phyloP scores from a whole-genome alignment of 1,140 invertebrate genomes.

The Limonius californicus region DNA sequence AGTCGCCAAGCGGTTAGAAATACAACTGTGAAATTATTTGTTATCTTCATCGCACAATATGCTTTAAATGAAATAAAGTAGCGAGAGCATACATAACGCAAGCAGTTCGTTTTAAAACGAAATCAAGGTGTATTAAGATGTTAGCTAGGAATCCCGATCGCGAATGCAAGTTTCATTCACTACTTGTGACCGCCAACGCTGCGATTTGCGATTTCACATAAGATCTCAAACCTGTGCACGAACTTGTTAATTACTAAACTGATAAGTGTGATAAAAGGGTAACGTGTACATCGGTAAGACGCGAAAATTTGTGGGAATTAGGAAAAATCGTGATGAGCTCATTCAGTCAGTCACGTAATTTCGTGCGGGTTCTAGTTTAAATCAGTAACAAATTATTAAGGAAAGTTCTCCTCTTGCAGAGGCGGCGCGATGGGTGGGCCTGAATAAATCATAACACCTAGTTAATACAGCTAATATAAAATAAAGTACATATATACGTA shows the following conservation, averaged over 20 bases:
- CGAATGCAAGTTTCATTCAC: slow-evolving; percentile 27
- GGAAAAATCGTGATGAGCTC: slow-evolving; percentile 28
- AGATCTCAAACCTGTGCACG: slow-evolving; percentile 27
- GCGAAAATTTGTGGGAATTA: slow-evolving; percentile 29
- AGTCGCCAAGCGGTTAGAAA: not conserved
- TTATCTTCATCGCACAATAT: not conserved
- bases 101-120: slow-evolving; percentile 21
- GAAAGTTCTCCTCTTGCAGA: not conserved
- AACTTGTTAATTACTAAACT: slow-evolving; percentile 32
- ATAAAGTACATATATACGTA: too few relatives aligned
- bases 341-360: slow-evolving; percentile 20
- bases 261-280: slow-evolving; percentile 26
- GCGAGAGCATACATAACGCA: slow-evolving; percentile 17
- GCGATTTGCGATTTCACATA: slow-evolving; percentile 33
- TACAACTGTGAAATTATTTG: not conserved
- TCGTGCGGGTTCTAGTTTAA: not conserved
- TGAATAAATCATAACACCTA: too few relatives aligned
- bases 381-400: not conserved
- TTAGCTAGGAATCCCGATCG: slow-evolving; percentile 25
- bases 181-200: slow-evolving; percentile 24
- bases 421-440: too few relatives aligned
- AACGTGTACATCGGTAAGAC: slow-evolving; percentile 3
- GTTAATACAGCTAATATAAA: too few relatives aligned
- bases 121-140: slow-evolving; percentile 22
- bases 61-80: slow-evolving; percentile 17